phyloP scores from a whole-genome alignment of 1,140 invertebrate genomes.

The Drosophila navojoa region DNA sequence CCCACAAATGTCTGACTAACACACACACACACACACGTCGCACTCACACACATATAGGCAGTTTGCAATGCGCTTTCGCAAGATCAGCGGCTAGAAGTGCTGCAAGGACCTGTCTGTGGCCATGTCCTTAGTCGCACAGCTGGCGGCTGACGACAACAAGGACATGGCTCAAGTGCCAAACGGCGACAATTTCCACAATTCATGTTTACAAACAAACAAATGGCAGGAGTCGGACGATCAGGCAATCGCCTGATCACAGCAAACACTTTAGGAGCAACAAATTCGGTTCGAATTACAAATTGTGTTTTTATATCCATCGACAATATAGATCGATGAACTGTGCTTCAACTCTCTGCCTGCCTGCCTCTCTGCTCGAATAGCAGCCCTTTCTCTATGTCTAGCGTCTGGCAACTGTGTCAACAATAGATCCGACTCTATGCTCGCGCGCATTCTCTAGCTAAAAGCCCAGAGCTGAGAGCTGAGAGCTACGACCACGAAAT shows the following conservation, averaged over 20 bases:
- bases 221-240: conserved; percentile 29
- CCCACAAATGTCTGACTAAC: conserved; percentile 56
- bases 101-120: conserved; percentile 11
- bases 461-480: conserved; percentile 52
- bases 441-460: conserved; percentile 58
- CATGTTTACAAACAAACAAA: conserved; percentile 74
- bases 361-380: neutral
- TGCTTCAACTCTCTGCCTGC: neutral
- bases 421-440: conserved; percentile 27
- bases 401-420: conserved; percentile 67
- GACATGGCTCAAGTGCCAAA: conserved; percentile 60
- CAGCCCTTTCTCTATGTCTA: conserved; percentile 31
- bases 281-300: conserved; percentile 54
- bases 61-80: conserved; percentile 58
- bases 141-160: conserved; percentile 75
- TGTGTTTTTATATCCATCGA: neutral
- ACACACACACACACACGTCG: neutral
- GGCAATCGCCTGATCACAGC: conserved; percentile 45
- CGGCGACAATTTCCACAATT: conserved; percentile 60
- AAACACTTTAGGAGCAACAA: conserved; percentile 45
- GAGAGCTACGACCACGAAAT: conserved; percentile 56
- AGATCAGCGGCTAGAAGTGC: conserved; percentile 33
- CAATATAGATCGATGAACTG: neutral
- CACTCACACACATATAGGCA: neutral
- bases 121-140: conserved; percentile 67